phyloP scores from a whole-genome alignment of 2,888 invertebrate genomes.

The Calameuta filiformis region DNA sequence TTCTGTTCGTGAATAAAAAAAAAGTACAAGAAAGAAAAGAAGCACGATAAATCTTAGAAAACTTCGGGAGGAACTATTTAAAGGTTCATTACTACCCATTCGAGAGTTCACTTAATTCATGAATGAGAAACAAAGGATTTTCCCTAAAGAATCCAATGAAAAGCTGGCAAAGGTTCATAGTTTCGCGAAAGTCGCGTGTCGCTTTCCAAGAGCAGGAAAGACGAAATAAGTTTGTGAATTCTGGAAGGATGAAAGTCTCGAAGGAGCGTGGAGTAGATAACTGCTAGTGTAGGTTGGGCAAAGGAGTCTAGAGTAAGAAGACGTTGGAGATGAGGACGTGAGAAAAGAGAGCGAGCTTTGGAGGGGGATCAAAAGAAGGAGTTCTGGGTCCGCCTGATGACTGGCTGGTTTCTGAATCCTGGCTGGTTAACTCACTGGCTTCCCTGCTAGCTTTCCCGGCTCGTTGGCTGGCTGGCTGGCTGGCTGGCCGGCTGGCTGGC shows the following conservation, averaged over 20 bases:
- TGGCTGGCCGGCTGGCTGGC: no score
- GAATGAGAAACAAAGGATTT: not conserved
- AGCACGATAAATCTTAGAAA: not conserved
- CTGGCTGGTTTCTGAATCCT: constrained; percentile 2
- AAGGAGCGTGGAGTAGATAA: not conserved
- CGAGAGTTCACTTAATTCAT: not conserved
- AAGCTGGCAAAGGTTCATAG: not conserved
- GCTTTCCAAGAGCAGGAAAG: not conserved
- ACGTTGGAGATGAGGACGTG: not conserved
- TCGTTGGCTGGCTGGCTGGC: no score
- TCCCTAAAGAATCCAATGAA: not conserved
- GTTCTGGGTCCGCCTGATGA: constrained; percentile 8
- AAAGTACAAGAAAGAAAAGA: not conserved
- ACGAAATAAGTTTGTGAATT: not conserved
- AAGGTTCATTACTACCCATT: not conserved
- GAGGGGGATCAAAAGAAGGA: constrained; percentile 13
- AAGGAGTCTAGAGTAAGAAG: not conserved
- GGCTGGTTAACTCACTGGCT: not conserved
- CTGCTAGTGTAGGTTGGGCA: not conserved
- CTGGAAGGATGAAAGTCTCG: not conserved
- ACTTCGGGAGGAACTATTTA: not conserved
- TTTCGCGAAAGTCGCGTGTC: not conserved
- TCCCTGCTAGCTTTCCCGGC: no score
- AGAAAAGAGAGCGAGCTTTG: constrained; percentile 3
- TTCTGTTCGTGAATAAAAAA: not conserved